Percentiles rank a stretch among this genome's conserved stretches.
phyloP scores from a whole-genome alignment of 2,888 invertebrate genomes.

The Maniola hyperantus region DNA sequence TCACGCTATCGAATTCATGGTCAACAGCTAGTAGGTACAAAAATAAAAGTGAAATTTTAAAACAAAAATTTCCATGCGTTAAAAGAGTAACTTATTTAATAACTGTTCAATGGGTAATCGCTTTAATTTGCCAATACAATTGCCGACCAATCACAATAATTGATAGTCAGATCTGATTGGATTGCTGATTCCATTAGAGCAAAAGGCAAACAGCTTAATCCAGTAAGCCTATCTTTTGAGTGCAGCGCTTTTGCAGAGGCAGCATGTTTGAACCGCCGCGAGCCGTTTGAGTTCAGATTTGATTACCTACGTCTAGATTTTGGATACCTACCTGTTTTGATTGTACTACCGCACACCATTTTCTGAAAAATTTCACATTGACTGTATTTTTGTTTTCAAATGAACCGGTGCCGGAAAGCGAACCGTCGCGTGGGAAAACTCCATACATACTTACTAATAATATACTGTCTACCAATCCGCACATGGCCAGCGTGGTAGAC shows the following conservation, averaged over 20 bases:
- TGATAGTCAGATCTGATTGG: conserved; percentile 61
- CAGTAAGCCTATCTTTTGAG: conserved; percentile 39
- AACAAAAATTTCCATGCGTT: conserved; percentile 10
- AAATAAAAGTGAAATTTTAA: neutral
- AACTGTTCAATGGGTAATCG: conserved; percentile 8
- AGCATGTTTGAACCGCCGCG: conserved; percentile 4
- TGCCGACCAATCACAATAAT: conserved; percentile 54
- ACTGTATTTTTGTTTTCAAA: too few relatives aligned
- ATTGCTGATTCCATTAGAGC: conserved; percentile 57
- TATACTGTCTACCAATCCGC: too few relatives aligned
- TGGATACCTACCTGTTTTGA: neutral
- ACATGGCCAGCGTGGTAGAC: too few relatives aligned
- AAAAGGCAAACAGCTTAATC: conserved; percentile 49
- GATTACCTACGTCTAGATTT: neutral
- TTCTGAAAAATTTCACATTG: too few relatives aligned
- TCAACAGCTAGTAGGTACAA: neutral
- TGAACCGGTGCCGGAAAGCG: too few relatives aligned
- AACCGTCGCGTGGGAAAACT: too few relatives aligned
- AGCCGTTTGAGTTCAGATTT: conserved; percentile 13
- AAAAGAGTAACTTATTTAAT: conserved; percentile 6
- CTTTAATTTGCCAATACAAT: conserved; percentile 38
- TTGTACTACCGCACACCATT: neutral
- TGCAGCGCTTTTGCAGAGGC: conserved; percentile 32
- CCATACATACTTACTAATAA: too few relatives aligned
- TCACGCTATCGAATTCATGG: neutral